Base-by-base conservation (phyloP, 2,888 invertebrate genomes). In the Fragum whitleyi region DNA sequence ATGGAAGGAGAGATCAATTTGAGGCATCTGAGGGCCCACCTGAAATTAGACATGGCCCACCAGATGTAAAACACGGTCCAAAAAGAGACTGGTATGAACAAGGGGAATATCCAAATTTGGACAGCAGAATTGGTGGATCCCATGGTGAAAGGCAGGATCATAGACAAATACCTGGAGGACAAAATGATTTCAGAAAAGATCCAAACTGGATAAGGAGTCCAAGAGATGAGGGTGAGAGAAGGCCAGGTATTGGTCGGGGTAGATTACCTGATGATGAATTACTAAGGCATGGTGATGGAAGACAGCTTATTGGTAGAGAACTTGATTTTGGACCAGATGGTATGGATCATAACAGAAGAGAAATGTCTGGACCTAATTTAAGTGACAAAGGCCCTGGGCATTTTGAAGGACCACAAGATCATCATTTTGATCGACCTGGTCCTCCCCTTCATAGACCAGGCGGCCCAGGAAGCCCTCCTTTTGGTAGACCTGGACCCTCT, bases 131-230 rank as follows among this genome's bases (percentile, higher is more conserved):
- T 32, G 61, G 32, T 28, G n/a, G 19, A 32, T 16, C 19, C 0
- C 61, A 47, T 9, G 7, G 7, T 14, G 19, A 47, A 16, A n/a
- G 14, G 14, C 47, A 19, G 14, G 47, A 47, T 47, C 47, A 14
- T 19, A 47, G 16, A 47, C n/a, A 9, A 3, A 3, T 47, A 9
- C 47, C 47, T 47, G 47, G 16, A 47, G 23, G 47, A 26, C 21
- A 42, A 42, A 19, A 23, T 14, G 42, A 65, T 1, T 21, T 65
- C n/a, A 65, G 65, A 42, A 9, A 32, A n/a, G 61, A 51, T 32
- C 28, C 59, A 42, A 55, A 65, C 26, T 74, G 55, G 53, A 28
- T 32, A 26, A 11, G 47, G n/a, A 28, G 36, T 62, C 62, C 62
- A n/a, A 32, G 29, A 14, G 62, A 62, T 62, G 32, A 32, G 0